Evolutionary conservation across 1,140 invertebrate genomes (phyloP).

Genomic region (Drosophila melanogaster): DNA sequence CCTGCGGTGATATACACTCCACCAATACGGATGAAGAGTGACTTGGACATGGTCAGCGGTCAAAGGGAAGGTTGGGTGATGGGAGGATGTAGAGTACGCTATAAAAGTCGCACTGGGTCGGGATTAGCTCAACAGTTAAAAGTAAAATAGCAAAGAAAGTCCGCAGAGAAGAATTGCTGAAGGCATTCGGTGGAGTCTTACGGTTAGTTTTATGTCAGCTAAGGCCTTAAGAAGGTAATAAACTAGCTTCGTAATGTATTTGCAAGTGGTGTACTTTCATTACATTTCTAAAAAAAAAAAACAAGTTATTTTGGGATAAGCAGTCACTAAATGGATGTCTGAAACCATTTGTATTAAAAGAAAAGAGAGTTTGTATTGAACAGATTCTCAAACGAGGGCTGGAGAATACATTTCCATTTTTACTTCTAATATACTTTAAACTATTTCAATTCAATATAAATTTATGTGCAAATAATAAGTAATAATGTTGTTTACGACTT

Average conservation of each 20-base stretch:
- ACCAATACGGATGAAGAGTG: conserved; percentile 27
- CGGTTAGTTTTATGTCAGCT: conserved; percentile 15
- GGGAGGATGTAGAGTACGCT: conserved; percentile 3
- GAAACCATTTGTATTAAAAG: too few species aligned
- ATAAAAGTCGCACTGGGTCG: conserved; percentile 35
- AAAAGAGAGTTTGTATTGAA: too few species aligned
- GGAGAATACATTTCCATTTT: too few species aligned
- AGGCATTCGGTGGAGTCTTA: conserved; percentile 1
- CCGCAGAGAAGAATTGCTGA: conserved; percentile 12
- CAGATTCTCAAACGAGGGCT: too few species aligned
- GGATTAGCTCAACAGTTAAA: conserved; percentile 44
- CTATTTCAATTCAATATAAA: too few species aligned
- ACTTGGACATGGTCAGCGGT: conserved; percentile 37
- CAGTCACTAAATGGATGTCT: too few species aligned
- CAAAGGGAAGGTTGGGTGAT: conserved; percentile 7
- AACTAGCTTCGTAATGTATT: not conserved
- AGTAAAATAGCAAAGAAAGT: conserved; percentile 22
- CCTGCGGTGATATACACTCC: conserved; percentile 58
- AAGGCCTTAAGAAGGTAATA: conserved; percentile 2
- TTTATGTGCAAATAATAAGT: too few species aligned
- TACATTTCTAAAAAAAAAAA: not conserved
- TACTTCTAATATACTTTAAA: too few species aligned
- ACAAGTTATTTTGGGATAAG: not conserved
- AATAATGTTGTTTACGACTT: too few species aligned
- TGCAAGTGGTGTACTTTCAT: not conserved